phyloP scores from a whole-genome alignment of 2,888 invertebrate genomes.

The Carterocephalus palaemon region DNA sequence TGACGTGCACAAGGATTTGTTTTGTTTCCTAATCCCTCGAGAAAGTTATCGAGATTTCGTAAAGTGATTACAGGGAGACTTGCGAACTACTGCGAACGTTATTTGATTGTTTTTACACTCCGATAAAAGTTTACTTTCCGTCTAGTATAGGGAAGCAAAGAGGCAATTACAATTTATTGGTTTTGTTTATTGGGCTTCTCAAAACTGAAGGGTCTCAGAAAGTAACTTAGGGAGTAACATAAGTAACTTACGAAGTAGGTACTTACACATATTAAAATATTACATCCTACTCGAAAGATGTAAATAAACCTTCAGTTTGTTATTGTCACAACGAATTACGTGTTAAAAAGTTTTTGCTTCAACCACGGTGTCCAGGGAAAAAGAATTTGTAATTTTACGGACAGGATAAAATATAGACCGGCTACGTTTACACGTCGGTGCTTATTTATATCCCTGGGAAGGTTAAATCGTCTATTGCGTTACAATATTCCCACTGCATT shows the following conservation, averaged over 20 bases:
- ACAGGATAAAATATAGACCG: conserved; percentile 1
- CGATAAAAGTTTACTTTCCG: conserved; percentile 17
- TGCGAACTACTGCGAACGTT: conserved; percentile 11
- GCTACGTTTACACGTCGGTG: not conserved
- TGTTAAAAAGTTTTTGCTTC: not conserved
- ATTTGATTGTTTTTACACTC: conserved; percentile 13
- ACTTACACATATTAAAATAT: too few relatives aligned
- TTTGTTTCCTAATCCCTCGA: conserved; percentile 21
- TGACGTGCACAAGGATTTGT: conserved; percentile 24
- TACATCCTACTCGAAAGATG: too few relatives aligned
- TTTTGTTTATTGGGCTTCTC: not conserved
- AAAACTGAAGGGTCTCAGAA: too few relatives aligned
- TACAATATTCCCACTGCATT: conserved; percentile 41
- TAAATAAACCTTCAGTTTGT: too few relatives aligned
- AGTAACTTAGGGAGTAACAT: too few relatives aligned
- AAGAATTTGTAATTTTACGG: not conserved
- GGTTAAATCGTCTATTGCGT: conserved; percentile 35
- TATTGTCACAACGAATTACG: not conserved
- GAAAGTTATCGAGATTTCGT: conserved; percentile 29
- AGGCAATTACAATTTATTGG: not conserved
- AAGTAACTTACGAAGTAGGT: too few relatives aligned
- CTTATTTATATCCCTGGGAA: not conserved
- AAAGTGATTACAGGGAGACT: conserved; percentile 16
- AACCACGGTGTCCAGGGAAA: not conserved
- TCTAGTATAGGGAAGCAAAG: conserved; percentile 33